These are phyloP conservation scores for Gymnobelideus leadbeateri DNA, from an alignment of 2,113 vertebrate genomes.

Conservation along the genomic window DNA sequence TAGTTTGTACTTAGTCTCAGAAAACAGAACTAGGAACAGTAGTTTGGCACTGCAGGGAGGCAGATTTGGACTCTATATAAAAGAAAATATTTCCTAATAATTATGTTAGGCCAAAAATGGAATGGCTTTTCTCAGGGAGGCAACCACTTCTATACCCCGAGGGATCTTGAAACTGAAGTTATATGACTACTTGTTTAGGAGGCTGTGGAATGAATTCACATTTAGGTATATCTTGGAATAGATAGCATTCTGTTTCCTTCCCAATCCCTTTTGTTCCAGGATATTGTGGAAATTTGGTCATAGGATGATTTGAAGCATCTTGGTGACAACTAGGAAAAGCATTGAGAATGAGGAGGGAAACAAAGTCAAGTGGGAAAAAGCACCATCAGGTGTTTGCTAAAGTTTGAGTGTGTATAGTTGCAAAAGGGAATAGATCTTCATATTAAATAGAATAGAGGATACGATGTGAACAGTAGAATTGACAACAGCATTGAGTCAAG, in stretches of 20 bases:
- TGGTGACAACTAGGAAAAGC: background rate
- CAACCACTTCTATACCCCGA: background rate
- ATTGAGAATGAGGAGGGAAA: background rate
- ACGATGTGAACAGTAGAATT: background rate
- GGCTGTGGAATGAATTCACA: background rate
- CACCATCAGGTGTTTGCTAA: background rate
- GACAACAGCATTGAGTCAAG: background rate
- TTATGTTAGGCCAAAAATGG: background rate
- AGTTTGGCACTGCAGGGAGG: background rate
- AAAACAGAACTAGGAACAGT: background rate
- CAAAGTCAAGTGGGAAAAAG: background rate
- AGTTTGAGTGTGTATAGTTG: background rate
- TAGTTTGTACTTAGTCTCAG: background rate
- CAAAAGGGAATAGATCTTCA: background rate
- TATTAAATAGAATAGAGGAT: background rate
- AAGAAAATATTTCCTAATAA: background rate
- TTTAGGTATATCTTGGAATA: background rate
- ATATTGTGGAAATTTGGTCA: background rate
- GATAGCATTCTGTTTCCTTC: background rate
- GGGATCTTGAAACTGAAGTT: background rate
- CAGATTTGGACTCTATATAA: background rate
- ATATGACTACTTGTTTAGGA: background rate
- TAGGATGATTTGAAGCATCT: background rate
- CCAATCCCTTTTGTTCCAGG: background rate
- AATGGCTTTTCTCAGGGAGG: background rate